Evolutionary conservation across 2,888 invertebrate species (phyloP).

Genomic region (Tetrapedia diversipes): DNA sequence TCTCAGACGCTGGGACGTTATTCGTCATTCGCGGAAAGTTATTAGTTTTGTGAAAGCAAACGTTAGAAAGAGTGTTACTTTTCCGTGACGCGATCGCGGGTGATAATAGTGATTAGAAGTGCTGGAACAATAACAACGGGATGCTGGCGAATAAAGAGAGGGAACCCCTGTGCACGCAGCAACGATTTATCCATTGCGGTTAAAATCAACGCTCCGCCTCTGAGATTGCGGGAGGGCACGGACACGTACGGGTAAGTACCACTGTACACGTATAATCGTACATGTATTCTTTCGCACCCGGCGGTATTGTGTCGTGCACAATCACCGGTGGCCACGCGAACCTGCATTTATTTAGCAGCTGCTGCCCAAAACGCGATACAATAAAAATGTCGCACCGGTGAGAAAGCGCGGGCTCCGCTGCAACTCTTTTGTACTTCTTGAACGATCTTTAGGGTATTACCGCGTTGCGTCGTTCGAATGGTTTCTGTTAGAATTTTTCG

Average conservation of each 20-base stretch:
- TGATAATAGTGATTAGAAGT: conserved; percentile 61
- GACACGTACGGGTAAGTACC: conserved; percentile 34
- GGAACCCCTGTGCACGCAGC: conserved; percentile 12
- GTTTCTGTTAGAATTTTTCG: neutral
- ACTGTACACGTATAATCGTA: conserved; percentile 30
- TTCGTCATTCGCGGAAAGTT: conserved; percentile 30
- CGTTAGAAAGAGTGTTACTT: conserved; percentile 34
- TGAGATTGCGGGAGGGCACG: conserved; percentile 49
- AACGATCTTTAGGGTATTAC: neutral
- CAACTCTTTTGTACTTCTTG: neutral
- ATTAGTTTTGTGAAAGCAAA: conserved; percentile 38
- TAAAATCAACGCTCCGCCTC: conserved; percentile 59
- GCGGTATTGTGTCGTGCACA: conserved; percentile 35
- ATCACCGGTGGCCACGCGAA: conserved; percentile 41
- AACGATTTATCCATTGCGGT: conserved; percentile 61
- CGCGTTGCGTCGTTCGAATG: neutral
- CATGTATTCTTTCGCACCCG: conserved; percentile 55
- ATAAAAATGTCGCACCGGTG: conserved; percentile 28
- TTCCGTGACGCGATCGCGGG: conserved; percentile 35
- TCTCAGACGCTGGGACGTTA: conserved; percentile 3
- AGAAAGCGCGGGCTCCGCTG: conserved; percentile 7
- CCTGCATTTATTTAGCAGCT: conserved; percentile 61
- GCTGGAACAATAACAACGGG: conserved; percentile 51
- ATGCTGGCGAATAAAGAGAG: conserved; percentile 32
- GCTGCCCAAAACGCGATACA: conserved; percentile 39